These are phyloP conservation scores for Margaritifera margaritifera DNA, from an alignment of 2,888 invertebrate species.

Conservation along the genomic window DNA sequence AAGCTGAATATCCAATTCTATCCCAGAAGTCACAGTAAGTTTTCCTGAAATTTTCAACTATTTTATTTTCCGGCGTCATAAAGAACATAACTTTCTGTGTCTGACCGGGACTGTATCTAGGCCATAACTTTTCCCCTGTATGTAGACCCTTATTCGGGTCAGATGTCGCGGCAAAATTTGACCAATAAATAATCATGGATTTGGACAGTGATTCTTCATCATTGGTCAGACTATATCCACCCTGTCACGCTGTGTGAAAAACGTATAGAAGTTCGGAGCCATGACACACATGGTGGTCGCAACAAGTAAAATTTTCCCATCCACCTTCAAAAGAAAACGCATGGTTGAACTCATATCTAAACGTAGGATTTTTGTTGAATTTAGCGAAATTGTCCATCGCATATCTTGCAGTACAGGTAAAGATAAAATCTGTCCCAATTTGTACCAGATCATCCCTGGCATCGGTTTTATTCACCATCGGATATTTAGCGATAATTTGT, in stretches of 20 bases:
- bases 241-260: constrained; percentile 46
- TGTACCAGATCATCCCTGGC: constrained; percentile 24
- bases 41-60: constrained; percentile 35
- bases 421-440: constrained; percentile 57
- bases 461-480: constrained; percentile 11
- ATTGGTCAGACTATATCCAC: constrained; percentile 45
- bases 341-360: too few species aligned
- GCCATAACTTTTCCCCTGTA: constrained; percentile 37
- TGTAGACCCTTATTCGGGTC: constrained; percentile 48
- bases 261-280: constrained; percentile 61
- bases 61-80: constrained; percentile 40
- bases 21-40: constrained; percentile 62
- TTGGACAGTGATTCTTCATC: constrained; percentile 48
- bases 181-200: constrained; percentile 55
- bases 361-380: too few species aligned
- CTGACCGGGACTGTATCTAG: constrained; percentile 29
- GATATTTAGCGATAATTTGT: too few species aligned
- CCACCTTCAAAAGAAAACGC: too few species aligned
- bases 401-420: constrained; percentile 53
- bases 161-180: constrained; percentile 65
- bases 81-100: constrained; percentile 39
- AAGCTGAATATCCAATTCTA: constrained; percentile 52
- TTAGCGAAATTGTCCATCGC: constrained; percentile 5
- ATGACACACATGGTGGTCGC: constrained; percentile 61
- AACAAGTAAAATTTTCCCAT: constrained; percentile 20